These are phyloP conservation scores for Oryzias woworae DNA, from an alignment of 2,113 vertebrate genomes.

Conservation along the genomic window DNA sequence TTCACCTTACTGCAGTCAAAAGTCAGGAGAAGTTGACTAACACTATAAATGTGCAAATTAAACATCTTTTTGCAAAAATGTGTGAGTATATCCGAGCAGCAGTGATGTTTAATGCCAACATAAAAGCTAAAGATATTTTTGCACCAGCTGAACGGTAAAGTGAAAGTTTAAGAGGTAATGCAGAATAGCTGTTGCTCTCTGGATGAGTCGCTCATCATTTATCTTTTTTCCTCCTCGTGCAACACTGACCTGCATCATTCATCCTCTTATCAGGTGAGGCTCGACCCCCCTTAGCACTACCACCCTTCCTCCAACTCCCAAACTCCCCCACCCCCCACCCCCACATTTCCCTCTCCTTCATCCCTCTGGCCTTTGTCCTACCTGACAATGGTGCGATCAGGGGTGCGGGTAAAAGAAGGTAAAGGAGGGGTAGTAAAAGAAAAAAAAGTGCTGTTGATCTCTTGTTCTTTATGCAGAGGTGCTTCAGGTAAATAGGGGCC, in stretches of 20 bases:
- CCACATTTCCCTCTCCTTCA: constrained; percentile 43
- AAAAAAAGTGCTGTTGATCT: constrained; percentile 61
- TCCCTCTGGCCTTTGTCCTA: constrained; percentile 62
- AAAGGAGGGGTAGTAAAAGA: constrained; percentile 56
- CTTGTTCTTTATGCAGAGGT: constrained; percentile 64
- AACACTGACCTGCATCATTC: constrained; percentile 63
- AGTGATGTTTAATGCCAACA: too few relatives aligned
- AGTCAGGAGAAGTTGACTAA: too few relatives aligned
- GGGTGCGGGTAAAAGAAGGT: constrained; percentile 33
- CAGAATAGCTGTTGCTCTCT: background rate
- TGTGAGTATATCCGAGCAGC: too few relatives aligned
- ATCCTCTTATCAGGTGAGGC: constrained; percentile 72
- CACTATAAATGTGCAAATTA: too few relatives aligned
- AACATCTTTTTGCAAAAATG: too few relatives aligned
- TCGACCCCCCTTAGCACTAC: background rate
- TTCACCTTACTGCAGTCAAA: too few relatives aligned
- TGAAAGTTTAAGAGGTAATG: background rate
- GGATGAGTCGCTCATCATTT: constrained; percentile 14
- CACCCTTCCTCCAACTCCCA: background rate
- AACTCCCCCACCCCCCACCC: background rate
- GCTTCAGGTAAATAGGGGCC: constrained; percentile 68
- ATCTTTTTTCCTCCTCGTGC: constrained; percentile 28
- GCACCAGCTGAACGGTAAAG: too few relatives aligned
- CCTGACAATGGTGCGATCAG: constrained; percentile 62
- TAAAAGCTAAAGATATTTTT: too few relatives aligned